Evolutionary conservation across 2,113 vertebrate species (phyloP), one percentile per base, ranked within the genome.

Genomic region (Zapornia atra): DNA sequence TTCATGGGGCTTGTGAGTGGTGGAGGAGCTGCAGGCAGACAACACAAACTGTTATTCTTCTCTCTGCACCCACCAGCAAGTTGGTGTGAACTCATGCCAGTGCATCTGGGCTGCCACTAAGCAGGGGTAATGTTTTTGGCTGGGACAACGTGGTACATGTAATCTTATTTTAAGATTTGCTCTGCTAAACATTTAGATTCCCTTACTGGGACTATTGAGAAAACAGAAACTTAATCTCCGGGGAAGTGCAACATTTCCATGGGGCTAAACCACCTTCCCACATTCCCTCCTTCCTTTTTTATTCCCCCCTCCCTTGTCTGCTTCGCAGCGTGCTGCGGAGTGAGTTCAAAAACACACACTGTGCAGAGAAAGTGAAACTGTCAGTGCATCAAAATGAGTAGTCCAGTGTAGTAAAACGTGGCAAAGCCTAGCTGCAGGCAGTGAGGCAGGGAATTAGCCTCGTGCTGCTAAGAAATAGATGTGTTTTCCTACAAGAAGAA

Each of bases 311-410:
- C 77, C 48, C 85, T 48, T 16, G 57, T 59, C 95, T 90, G 79
- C 71, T 76, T 83, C 36, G 1, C 82, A 76, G 68, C 78, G 28
- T 69, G 68, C 86, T 86, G 51, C 18, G 2, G 48, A 64, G 38
- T 1, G 28, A 92, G 82, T 70, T 82, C 75, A 81, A 77, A 89
- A 90, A 42, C 72, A 76, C 89, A 80, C 60, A 60, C 79, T 88
- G 87, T 4, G 31, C 75, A 46, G 92, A 73, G 95, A 88, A 81
- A 92, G 75, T 88, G 75, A 85, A 93, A 92, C 87, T 94, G 92
- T 88, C 79, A 93, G 70, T 85, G 80, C 70, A 40, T 73, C 34
- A 54, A 85, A 90, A 84, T 12, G 75, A 79, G 79, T 78, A 91
- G 65, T 65, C 54, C 90, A 70, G 51, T 34, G 59, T 77, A 60